Evolutionary conservation across 2,113 vertebrate species (phyloP).

Genomic region (Onychostoma macrolepis): DNA sequence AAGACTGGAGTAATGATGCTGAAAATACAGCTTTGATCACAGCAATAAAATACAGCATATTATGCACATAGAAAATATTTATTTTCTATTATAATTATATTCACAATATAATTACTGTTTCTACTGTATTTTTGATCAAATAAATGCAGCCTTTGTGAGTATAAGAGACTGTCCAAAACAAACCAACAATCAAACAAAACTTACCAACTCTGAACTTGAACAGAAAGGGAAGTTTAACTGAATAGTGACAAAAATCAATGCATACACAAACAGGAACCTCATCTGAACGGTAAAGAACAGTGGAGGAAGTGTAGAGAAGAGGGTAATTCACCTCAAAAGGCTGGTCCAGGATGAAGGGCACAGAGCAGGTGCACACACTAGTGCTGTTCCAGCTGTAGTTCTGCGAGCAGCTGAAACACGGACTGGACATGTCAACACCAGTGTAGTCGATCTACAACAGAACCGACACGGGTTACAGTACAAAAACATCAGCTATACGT

Average conservation of each 20-base stretch:
- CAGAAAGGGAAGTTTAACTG: neutral
- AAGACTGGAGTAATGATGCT: neutral
- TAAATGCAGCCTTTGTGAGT: neutral
- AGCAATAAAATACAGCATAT: neutral
- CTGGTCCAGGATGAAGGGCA: constrained; percentile 85
- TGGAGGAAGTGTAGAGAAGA: neutral
- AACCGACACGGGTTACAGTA: neutral
- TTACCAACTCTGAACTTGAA: neutral
- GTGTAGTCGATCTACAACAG: constrained; percentile 93
- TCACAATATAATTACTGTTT: neutral
- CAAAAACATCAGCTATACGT: neutral
- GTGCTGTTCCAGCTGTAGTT: constrained; percentile 80
- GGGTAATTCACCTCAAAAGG: constrained; percentile 86
- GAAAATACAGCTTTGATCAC: neutral
- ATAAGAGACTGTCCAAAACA: neutral
- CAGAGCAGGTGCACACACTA: constrained; percentile 78
- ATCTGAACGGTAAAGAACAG: neutral
- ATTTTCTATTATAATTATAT: too few relatives aligned
- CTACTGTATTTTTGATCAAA: neutral
- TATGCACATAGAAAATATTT: neutral
- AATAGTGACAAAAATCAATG: neutral
- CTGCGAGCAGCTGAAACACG: constrained; percentile 86
- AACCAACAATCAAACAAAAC: too few relatives aligned
- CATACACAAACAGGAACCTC: neutral
- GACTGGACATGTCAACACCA: constrained; percentile 79